Evolutionary conservation across 2,888 invertebrate species (phyloP).

Genomic region (Lasioglossum pauxillum): DNA sequence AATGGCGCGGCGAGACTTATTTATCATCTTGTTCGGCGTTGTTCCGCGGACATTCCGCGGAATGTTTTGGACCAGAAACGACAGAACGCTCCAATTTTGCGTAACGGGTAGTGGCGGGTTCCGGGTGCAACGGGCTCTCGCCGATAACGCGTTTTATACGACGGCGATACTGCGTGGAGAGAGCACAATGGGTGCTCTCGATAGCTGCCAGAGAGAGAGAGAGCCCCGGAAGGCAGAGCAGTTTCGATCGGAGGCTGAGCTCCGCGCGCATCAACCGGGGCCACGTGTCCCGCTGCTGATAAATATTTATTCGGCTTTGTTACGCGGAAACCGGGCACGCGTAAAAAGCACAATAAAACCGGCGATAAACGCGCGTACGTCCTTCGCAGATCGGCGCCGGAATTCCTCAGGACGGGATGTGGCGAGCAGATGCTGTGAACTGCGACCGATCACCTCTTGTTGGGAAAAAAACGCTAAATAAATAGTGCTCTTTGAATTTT

Average conservation of each 20-base stretch:
- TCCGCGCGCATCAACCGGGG: not conserved
- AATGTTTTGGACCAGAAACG: not conserved
- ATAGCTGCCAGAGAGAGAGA: not conserved
- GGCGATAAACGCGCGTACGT: conserved; percentile 27
- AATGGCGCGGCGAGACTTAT: conserved; percentile 12
- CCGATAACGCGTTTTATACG: not conserved
- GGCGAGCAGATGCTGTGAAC: conserved; percentile 11
- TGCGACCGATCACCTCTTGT: conserved; percentile 2
- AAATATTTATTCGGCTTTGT: conserved; percentile 49
- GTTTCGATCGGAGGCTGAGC: not conserved
- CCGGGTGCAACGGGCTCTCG: not conserved
- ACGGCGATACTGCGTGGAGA: not conserved
- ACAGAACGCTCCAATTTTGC: not conserved
- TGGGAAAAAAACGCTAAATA: not conserved
- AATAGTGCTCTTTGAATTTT: not conserved
- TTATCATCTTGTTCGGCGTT: not conserved
- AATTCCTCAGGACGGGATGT: conserved; percentile 19
- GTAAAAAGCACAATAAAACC: conserved; percentile 33
- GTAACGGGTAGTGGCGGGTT: not conserved
- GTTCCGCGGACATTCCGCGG: not conserved
- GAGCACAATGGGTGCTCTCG: not conserved
- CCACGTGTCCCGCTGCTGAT: conserved; percentile 28
- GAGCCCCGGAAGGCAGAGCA: not conserved
- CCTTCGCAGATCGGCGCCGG: conserved; percentile 10
- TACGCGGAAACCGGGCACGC: conserved; percentile 21